Base-by-base conservation (phyloP, 2,888 invertebrate species). In the Microchrysa polita region DNA sequence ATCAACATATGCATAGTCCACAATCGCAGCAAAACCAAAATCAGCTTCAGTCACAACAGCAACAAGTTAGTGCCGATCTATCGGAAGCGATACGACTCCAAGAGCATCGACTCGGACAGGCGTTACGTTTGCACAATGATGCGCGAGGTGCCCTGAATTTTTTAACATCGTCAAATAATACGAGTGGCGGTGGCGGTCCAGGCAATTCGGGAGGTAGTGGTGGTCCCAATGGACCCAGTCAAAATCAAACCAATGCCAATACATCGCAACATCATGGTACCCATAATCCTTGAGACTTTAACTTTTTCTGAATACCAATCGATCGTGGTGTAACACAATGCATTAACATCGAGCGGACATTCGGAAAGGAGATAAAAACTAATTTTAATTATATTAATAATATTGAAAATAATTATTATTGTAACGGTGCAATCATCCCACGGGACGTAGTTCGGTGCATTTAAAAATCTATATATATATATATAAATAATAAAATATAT, bases 61-160 rank as follows among this genome's bases (percentile, higher is more conserved):
- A 78, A 23, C 91, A 90, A 80, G 84, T 91, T 75, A 89, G 90
- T 76, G 90, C 91, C 1, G 92, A 92, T 80, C 84, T 92, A 77
- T 90, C 90, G 16, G 92, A 92, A 82, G 91, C 91, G 5, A 87
- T 92, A 77, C 86, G 91, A 82, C 85, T 91, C 79, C 92, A 92
- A 79, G 94, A 94, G 79, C 93, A 93, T 82, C 88, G 94, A 79
- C 83, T 94, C 80, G 94, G 94, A 81, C 94, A 94, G 80, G 94
- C 94, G 44, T 85, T 94, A 79, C 89, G 94, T 81, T 87, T 94
- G 80, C 94, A 94, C 82, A 90, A 89, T 77, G 93, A 93, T 81
- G 93, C 93, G 1, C 88, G 94, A 78, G 69, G 69, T 40, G 91
- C 93, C 82, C 85, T 94, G 77, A 93, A 93, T 61, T 93, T 94